These are phyloP conservation scores for Epizoanthus ramosus DNA, from an alignment of 92 coral and sea anemone genomes.

Conservation along the genomic window DNA sequence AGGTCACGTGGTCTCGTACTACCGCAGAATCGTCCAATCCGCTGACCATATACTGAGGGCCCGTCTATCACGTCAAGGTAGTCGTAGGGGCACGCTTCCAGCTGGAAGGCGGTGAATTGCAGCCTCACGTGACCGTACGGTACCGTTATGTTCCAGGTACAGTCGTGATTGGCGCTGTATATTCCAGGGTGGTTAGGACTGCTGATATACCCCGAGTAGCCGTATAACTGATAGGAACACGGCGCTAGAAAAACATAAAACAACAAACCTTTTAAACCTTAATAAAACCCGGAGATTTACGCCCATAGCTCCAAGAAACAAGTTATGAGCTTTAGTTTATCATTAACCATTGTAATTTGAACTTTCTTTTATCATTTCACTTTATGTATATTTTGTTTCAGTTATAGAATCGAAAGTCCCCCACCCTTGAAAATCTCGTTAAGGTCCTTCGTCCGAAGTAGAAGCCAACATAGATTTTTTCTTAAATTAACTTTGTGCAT, in stretches of 20 bases:
- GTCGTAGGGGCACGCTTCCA: conserved; percentile 22
- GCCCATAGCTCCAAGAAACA: no score
- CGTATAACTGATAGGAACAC: background rate
- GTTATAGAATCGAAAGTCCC: no score
- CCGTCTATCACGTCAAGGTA: conserved; percentile 29
- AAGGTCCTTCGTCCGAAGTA: no score
- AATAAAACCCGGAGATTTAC: no score
- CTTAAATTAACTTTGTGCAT: no score
- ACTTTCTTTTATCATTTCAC: no score
- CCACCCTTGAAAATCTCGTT: no score
- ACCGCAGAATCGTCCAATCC: conserved; percentile 26
- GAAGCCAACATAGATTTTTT: no score
- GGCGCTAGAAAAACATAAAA: background rate
- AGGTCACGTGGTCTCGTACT: background rate
- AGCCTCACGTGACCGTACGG: conserved; percentile 15
- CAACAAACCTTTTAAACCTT: no score
- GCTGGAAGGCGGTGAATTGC: background rate
- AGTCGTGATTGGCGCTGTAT: background rate
- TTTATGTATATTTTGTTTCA: no score
- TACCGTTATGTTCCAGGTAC: conserved; percentile 6
- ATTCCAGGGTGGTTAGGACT: conserved; percentile 21
- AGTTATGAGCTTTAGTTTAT: no score
- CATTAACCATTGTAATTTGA: no score
- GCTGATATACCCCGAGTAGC: background rate
- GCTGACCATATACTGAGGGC: background rate